A percentile compares a stretch with the other conserved stretches of the same genome.
Conservation (phyloP, 2,797 vertebrate genomes). For the Ataeniobius toweri region DNA sequence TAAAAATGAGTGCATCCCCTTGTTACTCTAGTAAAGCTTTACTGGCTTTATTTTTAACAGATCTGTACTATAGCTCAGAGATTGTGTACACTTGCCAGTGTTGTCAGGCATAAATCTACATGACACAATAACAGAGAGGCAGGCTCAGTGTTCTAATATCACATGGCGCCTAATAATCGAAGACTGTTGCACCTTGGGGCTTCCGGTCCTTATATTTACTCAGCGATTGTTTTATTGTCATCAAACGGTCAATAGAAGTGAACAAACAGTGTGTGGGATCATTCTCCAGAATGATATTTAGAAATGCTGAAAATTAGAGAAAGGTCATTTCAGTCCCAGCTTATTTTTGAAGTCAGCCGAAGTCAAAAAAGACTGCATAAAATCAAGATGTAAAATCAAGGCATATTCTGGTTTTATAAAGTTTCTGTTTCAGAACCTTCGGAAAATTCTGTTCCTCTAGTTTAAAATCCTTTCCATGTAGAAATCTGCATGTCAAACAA, state of each 20-base stretch:
- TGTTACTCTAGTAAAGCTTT: conserved; percentile 16
- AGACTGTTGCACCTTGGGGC: conserved; percentile 25
- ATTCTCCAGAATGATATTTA: conserved; percentile 25
- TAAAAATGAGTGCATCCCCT: background rate
- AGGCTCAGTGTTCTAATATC: conserved; percentile 52
- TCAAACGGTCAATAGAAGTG: conserved; percentile 17
- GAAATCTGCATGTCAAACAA: background rate
- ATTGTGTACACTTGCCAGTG: conserved; percentile 21
- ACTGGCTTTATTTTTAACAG: conserved; percentile 41
- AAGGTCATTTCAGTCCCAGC: conserved; percentile 3
- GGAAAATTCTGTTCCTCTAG: background rate
- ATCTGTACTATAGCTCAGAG: conserved; percentile 32
- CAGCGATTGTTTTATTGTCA: conserved; percentile 34
- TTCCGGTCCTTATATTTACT: conserved; percentile 26
- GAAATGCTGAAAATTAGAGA: conserved; percentile 11
- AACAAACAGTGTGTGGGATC: background rate
- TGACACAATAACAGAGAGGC: conserved; percentile 40
- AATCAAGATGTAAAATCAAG: background rate
- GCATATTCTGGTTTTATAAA: background rate
- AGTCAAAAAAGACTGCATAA: background rate
- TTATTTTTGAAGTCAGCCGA: background rate
- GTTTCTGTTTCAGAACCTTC: background rate
- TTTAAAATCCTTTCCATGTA: background rate
- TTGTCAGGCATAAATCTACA: conserved; percentile 51
- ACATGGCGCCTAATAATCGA: conserved; percentile 16